Evolutionary conservation across 2,888 invertebrate species (phyloP).

Genomic region (Lasioglossum pauxillum): DNA sequence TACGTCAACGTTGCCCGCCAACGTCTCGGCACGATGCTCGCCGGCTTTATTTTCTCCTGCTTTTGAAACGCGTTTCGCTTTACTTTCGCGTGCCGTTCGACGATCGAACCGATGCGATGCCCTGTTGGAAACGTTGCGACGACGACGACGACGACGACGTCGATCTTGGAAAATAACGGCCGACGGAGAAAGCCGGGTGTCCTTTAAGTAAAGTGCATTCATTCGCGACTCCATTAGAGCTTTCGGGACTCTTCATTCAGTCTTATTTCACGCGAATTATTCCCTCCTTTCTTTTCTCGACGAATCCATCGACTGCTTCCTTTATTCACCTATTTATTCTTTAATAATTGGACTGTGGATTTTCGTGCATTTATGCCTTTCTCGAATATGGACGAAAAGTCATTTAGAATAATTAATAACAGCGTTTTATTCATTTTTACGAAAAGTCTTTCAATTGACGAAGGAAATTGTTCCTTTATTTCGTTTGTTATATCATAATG

Average conservation of each 20-base stretch:
- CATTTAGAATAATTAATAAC: too few species aligned
- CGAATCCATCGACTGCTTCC: background rate
- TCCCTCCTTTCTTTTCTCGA: background rate
- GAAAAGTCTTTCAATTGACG: too few species aligned
- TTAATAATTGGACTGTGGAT: background rate
- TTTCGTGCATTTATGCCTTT: background rate
- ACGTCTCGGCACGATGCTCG: slow-evolving; percentile 25
- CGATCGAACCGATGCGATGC: slow-evolving; percentile 11
- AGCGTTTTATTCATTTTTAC: too few species aligned
- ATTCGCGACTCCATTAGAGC: slow-evolving; percentile 15
- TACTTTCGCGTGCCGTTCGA: slow-evolving; percentile 31
- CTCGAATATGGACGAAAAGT: too few species aligned
- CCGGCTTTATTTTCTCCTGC: slow-evolving; percentile 36
- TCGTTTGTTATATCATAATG: too few species aligned
- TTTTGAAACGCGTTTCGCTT: slow-evolving; percentile 39
- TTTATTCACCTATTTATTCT: background rate
- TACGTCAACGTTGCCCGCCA: slow-evolving; percentile 38
- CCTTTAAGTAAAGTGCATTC: slow-evolving; percentile 26
- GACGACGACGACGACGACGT: slow-evolving; percentile 1
- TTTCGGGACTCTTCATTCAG: background rate
- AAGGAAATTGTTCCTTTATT: background rate
- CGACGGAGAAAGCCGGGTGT: background rate
- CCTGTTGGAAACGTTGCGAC: slow-evolving; percentile 21
- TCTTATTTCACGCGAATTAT: background rate
- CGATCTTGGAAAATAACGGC: slow-evolving; percentile 18